phyloP scores from a whole-genome alignment of 35 echinoderm and acorn worm genomes.

The Holothuria glaberrima region DNA sequence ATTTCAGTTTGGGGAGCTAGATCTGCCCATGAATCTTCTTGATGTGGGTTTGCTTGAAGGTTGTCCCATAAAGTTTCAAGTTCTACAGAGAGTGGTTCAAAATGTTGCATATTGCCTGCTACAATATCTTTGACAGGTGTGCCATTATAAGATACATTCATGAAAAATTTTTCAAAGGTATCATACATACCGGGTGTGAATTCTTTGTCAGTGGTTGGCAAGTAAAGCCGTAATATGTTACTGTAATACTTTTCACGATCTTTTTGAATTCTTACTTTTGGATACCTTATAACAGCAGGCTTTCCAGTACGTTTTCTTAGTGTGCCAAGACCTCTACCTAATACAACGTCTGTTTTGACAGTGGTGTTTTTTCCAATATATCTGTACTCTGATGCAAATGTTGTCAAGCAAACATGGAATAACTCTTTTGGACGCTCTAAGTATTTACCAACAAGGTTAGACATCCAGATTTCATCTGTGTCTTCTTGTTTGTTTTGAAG shows the following conservation, averaged over 20 bases:
- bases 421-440: neutral
- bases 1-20: conserved; percentile 32
- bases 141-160: neutral
- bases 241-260: conserved; percentile 19
- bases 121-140: neutral
- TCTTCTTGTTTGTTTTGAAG: conserved; percentile 33
- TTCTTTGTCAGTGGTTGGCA: neutral
- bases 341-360: neutral
- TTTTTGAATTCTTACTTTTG: conserved; percentile 7
- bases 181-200: neutral
- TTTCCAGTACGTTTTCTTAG: conserved; percentile 30
- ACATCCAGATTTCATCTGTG: neutral
- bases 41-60: neutral
- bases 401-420: neutral
- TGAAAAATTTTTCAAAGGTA: conserved; percentile 4
- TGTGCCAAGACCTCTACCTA: neutral
- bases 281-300: conserved; percentile 21
- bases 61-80: conserved; percentile 7
- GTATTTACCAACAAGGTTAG: conserved; percentile 28
- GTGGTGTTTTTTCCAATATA: neutral
- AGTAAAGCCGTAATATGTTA: neutral
- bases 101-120: neutral
- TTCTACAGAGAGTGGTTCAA: conserved; percentile 16
- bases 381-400: neutral
- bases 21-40: conserved; percentile 36